Evolutionary conservation across 2,797 vertebrate genomes (phyloP).

Genomic region (Stomatorhinus walkeri): DNA sequence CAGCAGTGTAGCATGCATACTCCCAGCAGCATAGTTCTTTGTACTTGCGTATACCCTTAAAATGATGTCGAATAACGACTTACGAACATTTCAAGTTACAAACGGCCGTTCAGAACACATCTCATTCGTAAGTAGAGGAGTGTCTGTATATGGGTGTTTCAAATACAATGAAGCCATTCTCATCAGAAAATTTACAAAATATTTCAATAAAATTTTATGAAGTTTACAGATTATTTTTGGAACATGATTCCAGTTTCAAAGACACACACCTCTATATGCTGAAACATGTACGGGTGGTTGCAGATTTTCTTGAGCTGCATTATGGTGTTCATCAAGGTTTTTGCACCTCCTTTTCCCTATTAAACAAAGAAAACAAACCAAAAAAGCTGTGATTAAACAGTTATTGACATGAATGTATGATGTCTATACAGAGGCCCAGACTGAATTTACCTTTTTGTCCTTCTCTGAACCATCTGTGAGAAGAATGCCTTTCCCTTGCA

Average conservation of each 20-base stretch:
- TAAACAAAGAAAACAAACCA: slow-evolving; percentile 21
- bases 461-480: slow-evolving; percentile 97
- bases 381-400: not conserved
- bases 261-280: slow-evolving; percentile 77
- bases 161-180: not conserved
- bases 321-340: slow-evolving; percentile 98
- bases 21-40: too few species aligned
- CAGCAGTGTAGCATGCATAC: too few species aligned
- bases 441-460: slow-evolving; percentile 82
- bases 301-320: slow-evolving; percentile 98
- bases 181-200: not conserved
- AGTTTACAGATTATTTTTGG: not conserved
- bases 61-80: not conserved
- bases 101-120: too few species aligned
- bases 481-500: slow-evolving; percentile 94
- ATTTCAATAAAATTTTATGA: not conserved
- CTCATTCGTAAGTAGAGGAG: too few species aligned
- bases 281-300: slow-evolving; percentile 97
- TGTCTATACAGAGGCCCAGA: not conserved
- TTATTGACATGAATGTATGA: not conserved
- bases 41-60: too few species aligned
- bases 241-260: not conserved
- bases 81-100: too few species aligned
- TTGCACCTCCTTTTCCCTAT: slow-evolving; percentile 94
- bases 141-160: not conserved